Evolutionary conservation across 2,113 vertebrate species (phyloP).

Genomic region (Ifrita kowaldi): DNA sequence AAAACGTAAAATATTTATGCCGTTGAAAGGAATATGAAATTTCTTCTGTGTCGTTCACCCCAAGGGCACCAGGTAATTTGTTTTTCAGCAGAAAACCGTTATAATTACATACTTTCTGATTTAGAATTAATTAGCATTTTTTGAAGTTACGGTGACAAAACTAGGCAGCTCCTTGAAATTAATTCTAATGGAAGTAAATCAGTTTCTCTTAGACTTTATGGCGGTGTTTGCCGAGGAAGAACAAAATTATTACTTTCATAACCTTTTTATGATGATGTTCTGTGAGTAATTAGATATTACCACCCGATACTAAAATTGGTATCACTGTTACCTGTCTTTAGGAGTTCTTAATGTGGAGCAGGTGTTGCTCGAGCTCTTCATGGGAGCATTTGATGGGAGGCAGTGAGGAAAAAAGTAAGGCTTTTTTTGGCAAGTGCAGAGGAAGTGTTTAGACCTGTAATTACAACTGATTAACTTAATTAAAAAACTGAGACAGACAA

Average conservation of each 20-base stretch:
- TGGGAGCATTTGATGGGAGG: not conserved
- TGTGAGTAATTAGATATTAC: not conserved
- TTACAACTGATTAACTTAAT: conserved; percentile 57
- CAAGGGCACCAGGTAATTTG: conserved; percentile 64
- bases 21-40: conserved; percentile 57
- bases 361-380: not conserved
- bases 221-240: not conserved
- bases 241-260: not conserved
- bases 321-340: not conserved
- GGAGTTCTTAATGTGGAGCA: conserved; percentile 4
- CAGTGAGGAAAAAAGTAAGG: not conserved
- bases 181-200: conserved; percentile 55
- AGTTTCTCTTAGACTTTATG: not conserved
- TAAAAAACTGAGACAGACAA: conserved; percentile 44
- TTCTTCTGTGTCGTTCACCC: not conserved
- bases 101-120: conserved; percentile 60
- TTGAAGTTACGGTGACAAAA: conserved; percentile 60
- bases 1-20: conserved; percentile 33
- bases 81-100: conserved; percentile 65
- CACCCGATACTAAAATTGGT: not conserved
- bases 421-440: conserved; percentile 28
- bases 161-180: conserved; percentile 61
- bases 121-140: conserved; percentile 70
- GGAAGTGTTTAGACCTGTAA: conserved; percentile 34
- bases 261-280: not conserved